Evolutionary conservation across 2,113 vertebrate species (phyloP).

Genomic region (Drymodes brunneopygia): DNA sequence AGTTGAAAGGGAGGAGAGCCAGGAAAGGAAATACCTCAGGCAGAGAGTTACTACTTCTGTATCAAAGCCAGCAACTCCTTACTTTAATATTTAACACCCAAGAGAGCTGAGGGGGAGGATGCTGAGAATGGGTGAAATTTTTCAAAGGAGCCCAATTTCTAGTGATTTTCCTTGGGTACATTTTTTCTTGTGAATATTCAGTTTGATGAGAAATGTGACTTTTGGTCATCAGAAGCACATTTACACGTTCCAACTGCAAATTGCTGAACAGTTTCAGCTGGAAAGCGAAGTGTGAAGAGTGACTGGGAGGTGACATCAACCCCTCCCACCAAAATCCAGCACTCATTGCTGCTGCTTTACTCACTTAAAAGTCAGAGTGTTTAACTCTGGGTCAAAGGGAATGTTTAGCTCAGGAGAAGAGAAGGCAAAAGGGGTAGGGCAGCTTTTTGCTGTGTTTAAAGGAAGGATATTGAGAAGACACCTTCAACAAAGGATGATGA

Average conservation of each 20-base stretch:
- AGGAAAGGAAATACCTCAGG: conserved; percentile 57
- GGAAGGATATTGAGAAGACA: neutral
- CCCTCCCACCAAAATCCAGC: neutral
- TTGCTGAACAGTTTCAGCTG: neutral
- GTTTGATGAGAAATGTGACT: neutral
- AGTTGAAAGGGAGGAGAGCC: conserved; percentile 34
- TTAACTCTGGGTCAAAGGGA: neutral
- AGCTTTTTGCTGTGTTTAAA: neutral
- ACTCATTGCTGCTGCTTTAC: neutral
- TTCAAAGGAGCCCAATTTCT: conserved; percentile 34
- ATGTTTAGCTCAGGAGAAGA: neutral
- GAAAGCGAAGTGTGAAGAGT: neutral
- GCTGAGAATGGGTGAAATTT: conserved; percentile 5
- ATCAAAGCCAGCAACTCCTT: conserved; percentile 31
- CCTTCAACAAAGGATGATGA: neutral
- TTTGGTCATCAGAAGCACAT: neutral
- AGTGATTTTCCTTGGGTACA: neutral
- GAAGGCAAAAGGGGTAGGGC: neutral
- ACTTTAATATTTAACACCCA: conserved; percentile 49
- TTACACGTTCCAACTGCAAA: neutral
- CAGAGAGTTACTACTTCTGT: conserved; percentile 50
- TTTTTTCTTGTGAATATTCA: neutral
- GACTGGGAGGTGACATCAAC: neutral
- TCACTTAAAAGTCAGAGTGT: neutral
- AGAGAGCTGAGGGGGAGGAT: conserved; percentile 18